Conservation (phyloP, 2,113 vertebrate species). For the Girardinichthys multiradiatus region DNA sequence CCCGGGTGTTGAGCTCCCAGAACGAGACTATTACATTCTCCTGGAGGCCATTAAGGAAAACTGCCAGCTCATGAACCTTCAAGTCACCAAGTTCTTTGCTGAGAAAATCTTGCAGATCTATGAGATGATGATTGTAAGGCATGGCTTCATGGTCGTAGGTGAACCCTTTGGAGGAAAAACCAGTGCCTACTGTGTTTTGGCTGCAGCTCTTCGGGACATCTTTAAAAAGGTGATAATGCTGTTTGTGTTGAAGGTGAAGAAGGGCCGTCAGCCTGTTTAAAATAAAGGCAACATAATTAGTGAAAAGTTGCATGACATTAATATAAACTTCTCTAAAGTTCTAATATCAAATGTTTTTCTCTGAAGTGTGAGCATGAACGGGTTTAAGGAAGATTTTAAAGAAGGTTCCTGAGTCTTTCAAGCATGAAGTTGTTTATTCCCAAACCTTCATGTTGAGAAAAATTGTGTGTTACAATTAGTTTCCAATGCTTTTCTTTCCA, state of each 20-base stretch:
- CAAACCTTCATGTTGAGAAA: slow-evolving; percentile 26
- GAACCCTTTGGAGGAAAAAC: slow-evolving; percentile 93
- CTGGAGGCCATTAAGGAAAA: slow-evolving; percentile 85
- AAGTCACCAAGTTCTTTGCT: slow-evolving; percentile 85
- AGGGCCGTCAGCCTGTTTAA: background rate
- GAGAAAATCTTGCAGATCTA: slow-evolving; percentile 93
- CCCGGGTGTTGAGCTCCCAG: slow-evolving; percentile 88
- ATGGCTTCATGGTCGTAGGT: slow-evolving; percentile 94
- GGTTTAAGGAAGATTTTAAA: background rate
- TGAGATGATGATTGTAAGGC: slow-evolving; percentile 94
- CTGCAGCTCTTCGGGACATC: slow-evolving; percentile 84
- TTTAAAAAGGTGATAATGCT: slow-evolving; percentile 81
- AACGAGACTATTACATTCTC: slow-evolving; percentile 86
- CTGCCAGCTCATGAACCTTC: slow-evolving; percentile 87
- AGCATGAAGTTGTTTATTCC: slow-evolving; percentile 3
- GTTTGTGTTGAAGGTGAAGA: background rate
- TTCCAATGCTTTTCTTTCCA: slow-evolving; percentile 11
- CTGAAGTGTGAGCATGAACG: too few relatives aligned
- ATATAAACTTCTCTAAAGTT: too few relatives aligned
- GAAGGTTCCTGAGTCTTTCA: slow-evolving; percentile 4
- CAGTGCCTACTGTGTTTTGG: slow-evolving; percentile 86
- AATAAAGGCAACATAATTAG: background rate
- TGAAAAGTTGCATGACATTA: background rate
- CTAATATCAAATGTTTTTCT: too few relatives aligned
- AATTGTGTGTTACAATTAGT: background rate